phyloP scores from a whole-genome alignment of 2,113 vertebrate species.

The Trogon surrucura region DNA sequence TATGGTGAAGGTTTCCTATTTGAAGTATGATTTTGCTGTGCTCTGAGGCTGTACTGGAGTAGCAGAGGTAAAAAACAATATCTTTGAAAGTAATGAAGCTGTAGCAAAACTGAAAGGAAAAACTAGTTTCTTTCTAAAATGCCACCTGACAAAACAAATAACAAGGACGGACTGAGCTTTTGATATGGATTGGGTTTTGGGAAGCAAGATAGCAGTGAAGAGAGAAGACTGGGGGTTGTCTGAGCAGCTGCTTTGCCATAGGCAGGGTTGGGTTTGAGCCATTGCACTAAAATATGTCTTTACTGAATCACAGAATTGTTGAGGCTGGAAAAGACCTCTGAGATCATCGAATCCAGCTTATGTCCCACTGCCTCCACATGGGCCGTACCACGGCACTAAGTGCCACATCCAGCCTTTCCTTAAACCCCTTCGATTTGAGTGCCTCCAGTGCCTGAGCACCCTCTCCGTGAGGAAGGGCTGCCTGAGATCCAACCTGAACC shows the following conservation, averaged over 20 bases:
- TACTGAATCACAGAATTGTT: too few relatives aligned
- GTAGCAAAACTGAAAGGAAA: background rate
- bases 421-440: too few relatives aligned
- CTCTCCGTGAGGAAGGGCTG: too few relatives aligned
- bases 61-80: background rate
- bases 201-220: background rate
- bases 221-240: background rate
- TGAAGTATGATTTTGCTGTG: background rate
- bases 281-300: fast-evolving
- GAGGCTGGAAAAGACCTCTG: too few relatives aligned
- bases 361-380: too few relatives aligned
- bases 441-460: too few relatives aligned
- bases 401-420: too few relatives aligned
- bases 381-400: too few relatives aligned
- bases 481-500: too few relatives aligned
- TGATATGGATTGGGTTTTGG: background rate
- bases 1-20: background rate
- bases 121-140: background rate
- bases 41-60: background rate
- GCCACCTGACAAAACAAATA: background rate
- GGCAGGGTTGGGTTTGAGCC: background rate
- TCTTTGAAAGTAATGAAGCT: background rate
- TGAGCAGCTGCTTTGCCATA: fast-evolving
- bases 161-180: background rate
- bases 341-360: too few relatives aligned